These are phyloP conservation scores for Phalacrocorax brasilianus DNA, from an alignment of 2,113 vertebrate genomes.

Conservation along the genomic window DNA sequence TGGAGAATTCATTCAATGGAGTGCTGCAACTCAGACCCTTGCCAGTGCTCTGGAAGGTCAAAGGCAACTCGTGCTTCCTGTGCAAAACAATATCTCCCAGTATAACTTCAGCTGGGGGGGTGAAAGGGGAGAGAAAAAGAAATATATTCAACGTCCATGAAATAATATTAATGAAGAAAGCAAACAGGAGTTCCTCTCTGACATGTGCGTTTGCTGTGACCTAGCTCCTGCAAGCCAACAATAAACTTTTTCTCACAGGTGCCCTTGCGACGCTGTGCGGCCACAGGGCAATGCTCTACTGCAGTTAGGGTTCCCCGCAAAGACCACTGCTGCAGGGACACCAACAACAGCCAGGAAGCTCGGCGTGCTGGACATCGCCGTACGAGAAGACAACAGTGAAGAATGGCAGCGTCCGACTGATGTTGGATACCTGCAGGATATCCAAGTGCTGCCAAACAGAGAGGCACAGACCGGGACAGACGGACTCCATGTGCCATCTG, in stretches of 20 bases:
- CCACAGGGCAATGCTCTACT: neutral
- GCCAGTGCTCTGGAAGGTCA: neutral
- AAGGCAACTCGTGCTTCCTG: neutral
- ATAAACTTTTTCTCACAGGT: neutral
- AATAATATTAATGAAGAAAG: neutral
- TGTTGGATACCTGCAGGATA: neutral
- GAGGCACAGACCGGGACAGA: neutral
- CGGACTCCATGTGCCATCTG: neutral
- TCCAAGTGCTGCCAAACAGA: neutral
- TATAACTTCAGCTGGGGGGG: neutral
- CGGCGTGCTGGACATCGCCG: accelerated
- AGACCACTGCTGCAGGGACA: neutral
- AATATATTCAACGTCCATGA: neutral
- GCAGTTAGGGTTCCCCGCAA: neutral
- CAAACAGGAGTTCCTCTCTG: neutral
- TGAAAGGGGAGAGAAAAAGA: accelerated
- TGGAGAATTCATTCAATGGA: neutral
- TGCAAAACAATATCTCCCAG: neutral
- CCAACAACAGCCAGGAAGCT: neutral
- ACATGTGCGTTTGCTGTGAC: neutral
- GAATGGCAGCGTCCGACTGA: accelerated
- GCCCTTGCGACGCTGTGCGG: neutral
- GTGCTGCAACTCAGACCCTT: neutral
- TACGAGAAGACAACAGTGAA: neutral
- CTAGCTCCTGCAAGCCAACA: neutral